Conservation (phyloP, 2,113 vertebrate genomes). For the Pelusios castaneus region DNA sequence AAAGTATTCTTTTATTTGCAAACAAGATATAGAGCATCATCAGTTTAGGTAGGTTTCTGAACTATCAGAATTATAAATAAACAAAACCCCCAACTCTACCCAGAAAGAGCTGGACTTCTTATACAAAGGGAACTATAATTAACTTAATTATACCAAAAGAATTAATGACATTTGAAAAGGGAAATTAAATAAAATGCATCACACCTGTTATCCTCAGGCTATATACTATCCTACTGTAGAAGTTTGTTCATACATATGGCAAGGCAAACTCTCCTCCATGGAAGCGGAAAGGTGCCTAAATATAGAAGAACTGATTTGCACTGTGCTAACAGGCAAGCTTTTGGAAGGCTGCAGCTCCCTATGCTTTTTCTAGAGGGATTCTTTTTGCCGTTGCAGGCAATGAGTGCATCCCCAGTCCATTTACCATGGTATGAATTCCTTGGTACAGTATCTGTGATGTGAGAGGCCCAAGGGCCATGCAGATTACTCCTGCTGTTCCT, state of each 20-base stretch:
- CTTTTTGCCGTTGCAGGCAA: background rate
- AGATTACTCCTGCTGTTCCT: background rate
- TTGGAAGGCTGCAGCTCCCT: background rate
- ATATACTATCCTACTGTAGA: background rate
- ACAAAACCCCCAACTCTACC: background rate
- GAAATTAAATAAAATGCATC: background rate
- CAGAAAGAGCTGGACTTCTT: background rate
- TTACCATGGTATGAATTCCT: background rate
- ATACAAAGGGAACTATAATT: background rate
- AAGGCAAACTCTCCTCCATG: background rate
- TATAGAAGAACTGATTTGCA: background rate
- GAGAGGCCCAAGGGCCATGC: background rate
- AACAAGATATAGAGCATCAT: background rate
- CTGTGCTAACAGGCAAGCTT: background rate
- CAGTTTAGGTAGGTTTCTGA: constrained; percentile 29
- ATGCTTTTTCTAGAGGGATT: background rate
- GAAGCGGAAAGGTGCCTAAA: background rate
- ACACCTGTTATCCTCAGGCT: background rate
- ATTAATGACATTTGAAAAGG: background rate
- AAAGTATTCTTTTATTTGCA: constrained; percentile 12
- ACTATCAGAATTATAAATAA: constrained; percentile 32
- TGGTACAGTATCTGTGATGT: background rate
- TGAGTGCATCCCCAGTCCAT: background rate
- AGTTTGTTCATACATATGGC: background rate
- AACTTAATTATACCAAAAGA: background rate